phyloP scores from a whole-genome alignment of 2,888 invertebrate species.

The Deilephila porcellus region DNA sequence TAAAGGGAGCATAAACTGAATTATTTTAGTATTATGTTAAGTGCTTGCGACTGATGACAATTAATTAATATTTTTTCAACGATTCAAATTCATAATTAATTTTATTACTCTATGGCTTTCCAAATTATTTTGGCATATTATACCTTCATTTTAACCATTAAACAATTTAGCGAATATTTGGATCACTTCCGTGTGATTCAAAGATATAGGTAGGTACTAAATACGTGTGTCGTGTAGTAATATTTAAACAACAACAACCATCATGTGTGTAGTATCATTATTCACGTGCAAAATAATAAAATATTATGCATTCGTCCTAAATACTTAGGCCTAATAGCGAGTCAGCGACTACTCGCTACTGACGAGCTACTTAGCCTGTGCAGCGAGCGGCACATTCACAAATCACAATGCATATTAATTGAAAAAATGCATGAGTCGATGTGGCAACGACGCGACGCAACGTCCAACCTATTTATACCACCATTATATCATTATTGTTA shows the following conservation, averaged over 20 bases:
- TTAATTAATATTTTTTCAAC: no score
- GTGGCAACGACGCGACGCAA: slow-evolving; percentile 53
- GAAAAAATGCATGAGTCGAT: slow-evolving; percentile 56
- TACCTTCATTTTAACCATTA: no score
- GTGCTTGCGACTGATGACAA: no score
- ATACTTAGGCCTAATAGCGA: slow-evolving; percentile 12
- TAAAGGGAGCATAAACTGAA: not conserved
- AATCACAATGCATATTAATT: slow-evolving; percentile 52
- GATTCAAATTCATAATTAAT: no score
- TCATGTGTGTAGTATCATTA: not conserved
- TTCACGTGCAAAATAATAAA: not conserved
- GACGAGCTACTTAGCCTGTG: slow-evolving; percentile 5
- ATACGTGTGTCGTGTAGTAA: no score
- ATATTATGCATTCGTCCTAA: slow-evolving; percentile 21
- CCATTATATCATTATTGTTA: not conserved
- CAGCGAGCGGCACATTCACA: slow-evolving; percentile 47
- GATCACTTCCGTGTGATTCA: no score
- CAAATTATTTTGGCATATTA: no score
- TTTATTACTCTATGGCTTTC: no score
- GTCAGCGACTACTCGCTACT: not conserved
- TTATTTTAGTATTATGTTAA: not conserved
- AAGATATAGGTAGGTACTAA: no score
- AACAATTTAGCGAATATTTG: no score
- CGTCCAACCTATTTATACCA: not conserved
- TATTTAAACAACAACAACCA: no score